Evolutionary conservation across 2,113 vertebrate genomes (phyloP), one percentile per base, ranked within the genome.

Genomic region (Acanthochromis polyacanthus): DNA sequence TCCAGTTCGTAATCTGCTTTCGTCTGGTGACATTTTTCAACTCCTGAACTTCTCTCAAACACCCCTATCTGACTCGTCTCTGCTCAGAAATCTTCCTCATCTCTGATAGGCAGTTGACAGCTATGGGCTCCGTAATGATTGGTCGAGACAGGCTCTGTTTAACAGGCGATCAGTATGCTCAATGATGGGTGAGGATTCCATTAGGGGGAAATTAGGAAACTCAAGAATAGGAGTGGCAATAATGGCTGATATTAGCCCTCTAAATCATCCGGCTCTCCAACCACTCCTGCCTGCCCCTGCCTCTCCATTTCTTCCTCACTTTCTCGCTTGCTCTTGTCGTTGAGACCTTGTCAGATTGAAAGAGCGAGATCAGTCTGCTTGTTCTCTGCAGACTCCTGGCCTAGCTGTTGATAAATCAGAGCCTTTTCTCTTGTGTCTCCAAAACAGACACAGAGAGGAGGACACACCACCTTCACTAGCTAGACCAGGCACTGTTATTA

Each of bases 211-310:
- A 91, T 90, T 86, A 91, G 73, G 71, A 83, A 90, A 88, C 78
- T 88, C 79, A 78, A 91, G 90, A 92, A 92, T 80, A 88, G 84
- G 83, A 84, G 82, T 78, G 75, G 91, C 83, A 85, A 86, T 90
- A 92, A 92, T 62, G 88, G 84, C 86, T 91, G 84, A 91, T 93
- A 92, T 91, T 91, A 91, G 82, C 84, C 75, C 80, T 87, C 64
- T 92, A 90, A 93, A 91, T 92, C 88, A 91, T 84, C 64, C 40
- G 61, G 70, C 84, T 83, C 73, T 89, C 69, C 73, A 89, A 76
- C 82, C 64, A 53, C 59, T 89, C 56, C 80, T 48, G 58, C 43
- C 69, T 77, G 48, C 46, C 73, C 69, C 50, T 64, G 65, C 78
- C 70, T 66, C 73, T 81, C 22, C 36, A 22, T 28, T 56, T 70